A percentile compares a stretch with the other conserved stretches of the same genome.
phyloP scores from a whole-genome alignment of 2,113 vertebrate species.

The Neolamprologus brichardi region DNA sequence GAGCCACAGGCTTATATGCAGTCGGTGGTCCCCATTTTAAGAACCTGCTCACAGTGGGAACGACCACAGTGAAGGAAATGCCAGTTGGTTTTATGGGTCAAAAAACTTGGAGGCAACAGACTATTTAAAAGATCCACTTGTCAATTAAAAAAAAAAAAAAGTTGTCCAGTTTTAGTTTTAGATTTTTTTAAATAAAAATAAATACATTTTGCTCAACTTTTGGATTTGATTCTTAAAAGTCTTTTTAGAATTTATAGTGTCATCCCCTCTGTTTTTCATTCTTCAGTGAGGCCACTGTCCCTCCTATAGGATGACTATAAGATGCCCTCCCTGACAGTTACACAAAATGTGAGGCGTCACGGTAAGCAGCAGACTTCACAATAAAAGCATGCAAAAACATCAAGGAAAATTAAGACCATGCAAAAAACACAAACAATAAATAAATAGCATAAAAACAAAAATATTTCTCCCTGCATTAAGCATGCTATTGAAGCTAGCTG shows the following conservation, averaged over 20 bases:
- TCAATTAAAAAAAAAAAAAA: background rate
- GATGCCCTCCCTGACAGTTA: background rate
- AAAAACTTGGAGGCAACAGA: background rate
- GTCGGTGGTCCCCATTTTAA: background rate
- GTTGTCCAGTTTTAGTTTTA: background rate
- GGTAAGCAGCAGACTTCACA: background rate
- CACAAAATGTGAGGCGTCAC: background rate
- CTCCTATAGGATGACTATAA: background rate
- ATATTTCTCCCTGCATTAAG: background rate
- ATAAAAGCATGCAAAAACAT: background rate
- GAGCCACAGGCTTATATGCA: background rate
- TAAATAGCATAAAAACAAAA: background rate
- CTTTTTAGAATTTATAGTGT: background rate
- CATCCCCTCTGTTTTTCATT: background rate
- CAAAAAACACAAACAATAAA: background rate
- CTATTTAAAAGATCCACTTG: background rate
- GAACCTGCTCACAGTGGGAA: background rate
- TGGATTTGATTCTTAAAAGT: background rate
- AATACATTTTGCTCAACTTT: background rate
- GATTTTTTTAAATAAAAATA: background rate
- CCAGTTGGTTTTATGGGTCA: background rate
- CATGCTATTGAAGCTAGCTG: background rate
- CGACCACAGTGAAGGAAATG: background rate
- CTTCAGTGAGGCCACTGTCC: background rate
- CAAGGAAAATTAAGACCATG: background rate